A percentile compares a stretch with the other conserved stretches of the same genome.
Conservation (phyloP, 2,888 invertebrate genomes). For the Drosophila rellima region DNA sequence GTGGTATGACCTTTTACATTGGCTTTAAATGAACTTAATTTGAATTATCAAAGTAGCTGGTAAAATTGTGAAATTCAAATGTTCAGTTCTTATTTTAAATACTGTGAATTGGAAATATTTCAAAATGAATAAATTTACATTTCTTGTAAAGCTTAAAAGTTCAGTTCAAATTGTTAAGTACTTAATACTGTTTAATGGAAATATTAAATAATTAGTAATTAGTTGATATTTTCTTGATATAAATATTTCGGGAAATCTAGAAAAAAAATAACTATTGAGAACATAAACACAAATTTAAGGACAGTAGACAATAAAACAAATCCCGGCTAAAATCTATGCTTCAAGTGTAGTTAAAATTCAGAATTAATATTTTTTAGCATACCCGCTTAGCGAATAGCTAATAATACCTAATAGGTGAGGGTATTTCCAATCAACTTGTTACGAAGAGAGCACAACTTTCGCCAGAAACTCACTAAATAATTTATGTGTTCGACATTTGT, state of each 20-base stretch:
- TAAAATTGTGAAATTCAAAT: too few relatives aligned
- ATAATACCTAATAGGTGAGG: not conserved
- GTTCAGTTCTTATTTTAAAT: too few relatives aligned
- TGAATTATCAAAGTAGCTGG: too few relatives aligned
- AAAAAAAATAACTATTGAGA: too few relatives aligned
- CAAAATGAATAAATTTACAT: too few relatives aligned
- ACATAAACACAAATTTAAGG: too few relatives aligned
- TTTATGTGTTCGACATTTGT: conserved; percentile 49
- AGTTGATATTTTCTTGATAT: not conserved
- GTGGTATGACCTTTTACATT: not conserved
- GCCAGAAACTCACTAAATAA: conserved; percentile 42
- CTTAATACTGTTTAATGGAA: too few relatives aligned
- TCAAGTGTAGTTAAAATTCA: not conserved
- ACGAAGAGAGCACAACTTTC: conserved; percentile 43
- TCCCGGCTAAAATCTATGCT: not conserved
- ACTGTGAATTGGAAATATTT: too few relatives aligned
- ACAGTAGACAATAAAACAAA: too few relatives aligned
- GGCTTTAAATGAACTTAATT: not conserved
- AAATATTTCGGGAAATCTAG: not conserved
- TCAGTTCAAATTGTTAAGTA: too few relatives aligned
- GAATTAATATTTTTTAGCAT: not conserved
- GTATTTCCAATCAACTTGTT: conserved; percentile 19
- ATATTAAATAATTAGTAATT: not conserved
- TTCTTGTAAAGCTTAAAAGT: too few relatives aligned
- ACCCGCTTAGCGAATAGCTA: not conserved